Evolutionary conservation across 2,888 invertebrate genomes (phyloP).

Genomic region (Leucophenga montana): DNA sequence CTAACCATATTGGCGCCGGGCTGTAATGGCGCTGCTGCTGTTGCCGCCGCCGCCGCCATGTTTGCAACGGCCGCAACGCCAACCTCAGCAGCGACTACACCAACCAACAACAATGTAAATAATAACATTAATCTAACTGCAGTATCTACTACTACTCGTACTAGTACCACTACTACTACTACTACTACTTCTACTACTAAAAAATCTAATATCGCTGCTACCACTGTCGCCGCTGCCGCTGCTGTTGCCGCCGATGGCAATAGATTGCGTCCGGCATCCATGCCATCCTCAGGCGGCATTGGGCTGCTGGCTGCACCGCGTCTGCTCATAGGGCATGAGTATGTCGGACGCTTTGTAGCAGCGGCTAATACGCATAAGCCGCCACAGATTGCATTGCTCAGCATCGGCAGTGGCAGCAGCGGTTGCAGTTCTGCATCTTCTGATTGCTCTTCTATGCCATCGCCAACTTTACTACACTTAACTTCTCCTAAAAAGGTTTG

Average conservation of each 20-base stretch:
- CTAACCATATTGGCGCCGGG: conserved; percentile 66
- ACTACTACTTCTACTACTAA: conserved; percentile 48
- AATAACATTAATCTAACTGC: conserved; percentile 72
- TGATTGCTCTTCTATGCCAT: conserved; percentile 74
- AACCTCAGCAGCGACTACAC: conserved; percentile 62
- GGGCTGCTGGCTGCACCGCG: conserved; percentile 33
- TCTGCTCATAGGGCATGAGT: conserved; percentile 7
- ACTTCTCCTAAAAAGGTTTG: conserved; percentile 74
- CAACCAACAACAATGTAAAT: conserved; percentile 72
- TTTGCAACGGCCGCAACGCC: conserved; percentile 64
- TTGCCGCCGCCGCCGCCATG: conserved; percentile 60
- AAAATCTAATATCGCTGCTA: conserved; percentile 45
- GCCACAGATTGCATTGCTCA: conserved; percentile 17
- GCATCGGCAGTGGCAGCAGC: conserved; percentile 56
- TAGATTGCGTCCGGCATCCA: not conserved
- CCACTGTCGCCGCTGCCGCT: conserved; percentile 39
- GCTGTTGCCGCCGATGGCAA: not conserved
- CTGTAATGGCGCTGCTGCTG: conserved; percentile 61
- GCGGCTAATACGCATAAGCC: conserved; percentile 14
- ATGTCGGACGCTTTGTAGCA: conserved; percentile 27
- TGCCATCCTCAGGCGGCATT: not conserved
- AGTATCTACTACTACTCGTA: conserved; percentile 62
- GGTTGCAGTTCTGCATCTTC: conserved; percentile 73
- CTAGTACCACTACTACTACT: conserved; percentile 43
- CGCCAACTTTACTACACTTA: conserved; percentile 74